phyloP scores from a whole-genome alignment of 2,113 vertebrate genomes.

The Maccullochella peelii region DNA sequence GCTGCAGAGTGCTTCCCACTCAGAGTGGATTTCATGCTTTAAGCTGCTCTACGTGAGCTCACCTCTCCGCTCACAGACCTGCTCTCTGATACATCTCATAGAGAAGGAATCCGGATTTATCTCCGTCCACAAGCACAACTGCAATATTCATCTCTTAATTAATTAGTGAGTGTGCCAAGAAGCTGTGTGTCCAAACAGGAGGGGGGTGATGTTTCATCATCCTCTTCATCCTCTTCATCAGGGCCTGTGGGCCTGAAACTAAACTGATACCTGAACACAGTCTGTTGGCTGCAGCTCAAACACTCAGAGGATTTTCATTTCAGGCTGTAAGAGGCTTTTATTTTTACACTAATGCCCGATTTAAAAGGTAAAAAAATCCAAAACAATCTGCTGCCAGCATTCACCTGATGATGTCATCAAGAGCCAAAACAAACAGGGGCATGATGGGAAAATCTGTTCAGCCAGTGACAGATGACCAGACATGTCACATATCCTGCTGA shows the following conservation, averaged over 20 bases:
- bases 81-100: constrained; percentile 36
- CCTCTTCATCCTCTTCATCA: constrained; percentile 2
- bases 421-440: constrained; percentile 48
- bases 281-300: constrained; percentile 60
- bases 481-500: background rate
- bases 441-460: constrained; percentile 47
- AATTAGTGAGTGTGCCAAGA: constrained; percentile 39
- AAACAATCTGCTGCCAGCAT: constrained; percentile 64
- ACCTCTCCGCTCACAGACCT: constrained; percentile 50
- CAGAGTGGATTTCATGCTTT: constrained; percentile 51
- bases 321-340: constrained; percentile 77
- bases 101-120: constrained; percentile 29
- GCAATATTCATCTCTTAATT: constrained; percentile 53
- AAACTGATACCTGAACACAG: constrained; percentile 67
- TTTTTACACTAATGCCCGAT: constrained; percentile 70
- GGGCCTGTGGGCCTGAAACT: constrained; percentile 40
- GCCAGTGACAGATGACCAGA: background rate
- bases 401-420: constrained; percentile 73
- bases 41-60: constrained; percentile 58
- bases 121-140: constrained; percentile 19
- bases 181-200: constrained; percentile 28
- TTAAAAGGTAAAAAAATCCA: constrained; percentile 70
- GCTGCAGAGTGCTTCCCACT: constrained; percentile 41
- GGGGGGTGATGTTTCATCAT: background rate
- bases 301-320: constrained; percentile 75